Base-by-base conservation (phyloP, 2,113 vertebrate species). In the Hoplias malabaricus region DNA sequence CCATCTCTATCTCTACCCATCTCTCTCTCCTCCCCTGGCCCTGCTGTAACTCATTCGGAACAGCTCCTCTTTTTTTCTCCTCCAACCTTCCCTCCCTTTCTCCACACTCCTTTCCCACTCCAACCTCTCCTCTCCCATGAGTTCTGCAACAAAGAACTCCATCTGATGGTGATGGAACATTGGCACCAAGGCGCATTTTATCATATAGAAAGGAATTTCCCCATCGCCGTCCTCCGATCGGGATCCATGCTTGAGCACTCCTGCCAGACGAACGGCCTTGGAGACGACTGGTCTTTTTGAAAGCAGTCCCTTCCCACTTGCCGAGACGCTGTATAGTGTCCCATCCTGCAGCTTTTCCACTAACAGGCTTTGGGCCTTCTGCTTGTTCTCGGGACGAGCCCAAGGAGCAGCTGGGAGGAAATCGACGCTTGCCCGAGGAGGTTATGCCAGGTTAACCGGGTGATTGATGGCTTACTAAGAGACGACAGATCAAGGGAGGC, bases 151-250 rank as follows among this genome's bases (percentile, higher is more conserved):
- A 86, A 80, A 82, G 84, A n/a, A 83, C 75, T 83, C 83, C 77
- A 84, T 87, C 85, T 86, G 83, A 86, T 87, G 82, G 68, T 83
- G 78, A 83, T 81, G 81, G 82, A 84, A 88, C 87, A 62, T 61
- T 79, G 73, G 75, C 83, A 82, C 34, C 66, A 25, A 46, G 50
- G 67, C 68, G 31, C 67, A 59, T 80, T 77, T 77, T 74, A 77
- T 83, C 83, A 85, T 78, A 83, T 82, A 84, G 79, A 85, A 77
- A 40, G 8, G 75, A 75, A 70, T 53, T 71, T 48, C 79, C n/a
- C 36, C 19, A 42, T 73, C 13, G 69, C 54, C n/a, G n/a, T n/a
- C n/a, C n/a, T n/a, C n/a, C n/a, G n/a, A n/a, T n/a, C 19, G 34
- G 59, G n/a, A 75, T 63, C 14, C 40, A 43, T 36, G 38, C 62